phyloP scores from a whole-genome alignment of 2,113 vertebrate species.

The Platysternon megacephalum region DNA sequence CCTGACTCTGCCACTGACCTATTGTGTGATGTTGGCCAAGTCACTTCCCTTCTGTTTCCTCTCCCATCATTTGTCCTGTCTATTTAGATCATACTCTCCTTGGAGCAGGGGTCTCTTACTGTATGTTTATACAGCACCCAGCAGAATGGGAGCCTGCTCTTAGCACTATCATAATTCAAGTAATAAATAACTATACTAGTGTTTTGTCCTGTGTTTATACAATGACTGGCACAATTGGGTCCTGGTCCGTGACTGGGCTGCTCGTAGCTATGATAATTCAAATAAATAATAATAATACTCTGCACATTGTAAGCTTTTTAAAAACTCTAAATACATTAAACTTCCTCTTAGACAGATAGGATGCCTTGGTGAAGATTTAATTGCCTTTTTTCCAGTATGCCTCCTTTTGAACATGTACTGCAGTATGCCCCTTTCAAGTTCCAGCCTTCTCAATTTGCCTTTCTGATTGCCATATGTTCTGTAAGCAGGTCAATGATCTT shows the following conservation, averaged over 20 bases:
- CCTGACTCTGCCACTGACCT: neutral
- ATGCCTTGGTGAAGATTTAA: neutral
- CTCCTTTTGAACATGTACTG: neutral
- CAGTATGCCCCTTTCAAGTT: neutral
- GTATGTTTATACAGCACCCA: neutral
- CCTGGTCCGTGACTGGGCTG: neutral
- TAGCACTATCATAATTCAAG: neutral
- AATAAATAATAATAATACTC: neutral
- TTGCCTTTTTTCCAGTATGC: fast-evolving
- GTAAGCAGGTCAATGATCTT: fast-evolving
- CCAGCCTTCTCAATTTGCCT: neutral
- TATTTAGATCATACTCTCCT: neutral
- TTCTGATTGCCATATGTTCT: neutral
- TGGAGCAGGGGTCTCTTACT: neutral
- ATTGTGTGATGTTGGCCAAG: neutral
- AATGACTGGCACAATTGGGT: neutral
- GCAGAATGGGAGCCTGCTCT: neutral
- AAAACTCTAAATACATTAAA: neutral
- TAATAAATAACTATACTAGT: neutral
- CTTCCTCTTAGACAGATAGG: neutral
- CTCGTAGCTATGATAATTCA: neutral
- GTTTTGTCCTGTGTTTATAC: neutral
- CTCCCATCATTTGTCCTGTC: neutral
- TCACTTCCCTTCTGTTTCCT: neutral
- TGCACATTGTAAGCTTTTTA: neutral